Percentiles rank a stretch among this genome's conserved stretches.
Conservation (phyloP, 2,888 invertebrate species). For the Caenorhabditis sp. region DNA sequence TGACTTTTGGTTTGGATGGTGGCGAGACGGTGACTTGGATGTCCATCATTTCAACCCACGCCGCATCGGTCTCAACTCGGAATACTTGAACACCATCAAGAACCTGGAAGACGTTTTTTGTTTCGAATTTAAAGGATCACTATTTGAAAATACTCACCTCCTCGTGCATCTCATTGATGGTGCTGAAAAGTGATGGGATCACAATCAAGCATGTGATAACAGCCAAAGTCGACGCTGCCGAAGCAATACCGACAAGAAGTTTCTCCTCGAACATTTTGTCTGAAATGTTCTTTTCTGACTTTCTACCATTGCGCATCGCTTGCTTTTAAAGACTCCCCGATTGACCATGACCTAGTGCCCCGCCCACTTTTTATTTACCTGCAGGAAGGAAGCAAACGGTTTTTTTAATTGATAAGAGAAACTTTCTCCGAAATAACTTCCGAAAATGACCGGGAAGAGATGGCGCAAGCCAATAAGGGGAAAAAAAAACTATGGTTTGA, state of each 20-base stretch:
- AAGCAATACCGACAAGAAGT: conserved; percentile 49
- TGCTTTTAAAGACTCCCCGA: background rate
- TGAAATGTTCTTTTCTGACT: background rate
- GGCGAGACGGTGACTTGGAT: conserved; percentile 63
- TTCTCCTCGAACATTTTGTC: conserved; percentile 53
- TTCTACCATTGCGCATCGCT: background rate
- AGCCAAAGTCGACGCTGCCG: conserved; percentile 44
- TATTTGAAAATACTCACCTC: conserved; percentile 18
- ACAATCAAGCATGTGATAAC: conserved; percentile 55
- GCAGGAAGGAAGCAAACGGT: background rate
- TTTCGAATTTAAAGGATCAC: no score
- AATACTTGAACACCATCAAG: conserved; percentile 58
- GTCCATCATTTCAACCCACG: conserved; percentile 62
- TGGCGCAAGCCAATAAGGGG: no score
- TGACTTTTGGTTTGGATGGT: conserved; percentile 57
- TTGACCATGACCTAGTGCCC: background rate
- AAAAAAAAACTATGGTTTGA: no score
- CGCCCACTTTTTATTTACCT: background rate
- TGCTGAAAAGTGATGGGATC: conserved; percentile 61
- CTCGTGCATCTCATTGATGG: conserved; percentile 59
- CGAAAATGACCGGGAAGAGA: no score
- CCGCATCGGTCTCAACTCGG: conserved; percentile 60
- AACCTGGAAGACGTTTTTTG: conserved; percentile 50
- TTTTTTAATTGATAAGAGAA: background rate
- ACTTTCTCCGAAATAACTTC: background rate